Evolutionary conservation across 2,113 vertebrate genomes (phyloP).

Genomic region (Elanus axillaris): DNA sequence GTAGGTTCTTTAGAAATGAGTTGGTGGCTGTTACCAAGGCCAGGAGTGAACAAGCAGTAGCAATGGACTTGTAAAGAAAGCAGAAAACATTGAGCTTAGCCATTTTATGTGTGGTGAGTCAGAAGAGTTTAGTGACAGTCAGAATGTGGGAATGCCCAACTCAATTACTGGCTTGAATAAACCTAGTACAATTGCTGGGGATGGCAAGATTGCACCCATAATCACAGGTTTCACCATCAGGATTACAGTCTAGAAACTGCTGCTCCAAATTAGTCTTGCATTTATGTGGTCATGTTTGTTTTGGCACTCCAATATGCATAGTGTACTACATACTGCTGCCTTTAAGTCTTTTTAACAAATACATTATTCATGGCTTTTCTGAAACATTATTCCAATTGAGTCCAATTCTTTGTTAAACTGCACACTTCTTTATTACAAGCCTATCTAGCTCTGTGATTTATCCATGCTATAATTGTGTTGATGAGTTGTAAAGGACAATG

Average conservation of each 20-base stretch:
- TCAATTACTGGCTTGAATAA: not conserved
- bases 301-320: not conserved
- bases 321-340: not conserved
- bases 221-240: constrained; percentile 2
- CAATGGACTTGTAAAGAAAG: not conserved
- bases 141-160: not conserved
- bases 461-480: not conserved
- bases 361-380: not conserved
- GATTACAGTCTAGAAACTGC: constrained; percentile 17
- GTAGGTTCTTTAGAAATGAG: not conserved
- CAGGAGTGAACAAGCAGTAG: not conserved
- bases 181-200: not conserved
- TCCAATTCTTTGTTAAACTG: not conserved
- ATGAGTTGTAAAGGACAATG: not conserved
- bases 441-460: not conserved
- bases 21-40: not conserved
- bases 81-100: not conserved
- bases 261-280: constrained; percentile 35
- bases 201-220: constrained; percentile 28
- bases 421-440: not conserved
- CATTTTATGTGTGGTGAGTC: not conserved
- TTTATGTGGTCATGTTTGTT: constrained; percentile 40
- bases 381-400: not conserved
- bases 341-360: constrained; percentile 27
- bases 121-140: not conserved